Base-by-base conservation (phyloP, 2,797 vertebrate genomes). In the Gorsachius magnificus region DNA sequence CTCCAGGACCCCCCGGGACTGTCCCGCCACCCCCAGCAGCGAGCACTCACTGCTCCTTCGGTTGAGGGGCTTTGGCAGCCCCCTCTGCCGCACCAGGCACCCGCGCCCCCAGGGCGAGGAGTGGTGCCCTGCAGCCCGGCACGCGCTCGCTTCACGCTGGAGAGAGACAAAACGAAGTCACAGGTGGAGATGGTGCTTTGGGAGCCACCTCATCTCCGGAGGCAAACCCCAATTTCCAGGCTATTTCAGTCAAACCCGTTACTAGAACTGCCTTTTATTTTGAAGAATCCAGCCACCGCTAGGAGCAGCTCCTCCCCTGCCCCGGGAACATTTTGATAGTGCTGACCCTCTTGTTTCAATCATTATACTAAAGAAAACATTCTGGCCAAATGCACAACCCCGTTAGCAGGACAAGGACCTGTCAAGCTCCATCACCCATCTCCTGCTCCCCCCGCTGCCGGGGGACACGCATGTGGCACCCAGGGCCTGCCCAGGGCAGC, bases 381-480 rank as follows among this genome's bases (percentile, higher is more conserved):
- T 75, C 46, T 61, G 43, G n/a, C 31, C 14, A 68, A 89, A 80
- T 1, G 2, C 33, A 36, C 19, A 63, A 46, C 2, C 11, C 11
- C 4, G 1, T 64, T 17, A 24, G 4, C 29, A 61, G 15, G 17
- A 63, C 26, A 79, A 85, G 36, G 41, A 64, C 29, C 24, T 19
- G 25, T 41, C 3, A 4, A 69, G 64, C 7, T 71, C 21, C 21
- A 36, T 25, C 66, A 57, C 2, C 4, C 4, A 2, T 33, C 7
- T 66, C 24, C 58, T 28, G 41, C 29, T 53, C 11, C 11, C 46
- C 33, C 16, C 4, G 0, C 6, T 3, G 2, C 48, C 18, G 14
- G 9, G 19, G 16, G 10, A 48, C 10, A 17, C 0, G 0, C 3
- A 1, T 1, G 2, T 21, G 4, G 9, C 48, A 48, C 17, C 10